Evolutionary conservation across 2,888 invertebrate genomes (phyloP).

Genomic region (Slavum lentiscoides): DNA sequence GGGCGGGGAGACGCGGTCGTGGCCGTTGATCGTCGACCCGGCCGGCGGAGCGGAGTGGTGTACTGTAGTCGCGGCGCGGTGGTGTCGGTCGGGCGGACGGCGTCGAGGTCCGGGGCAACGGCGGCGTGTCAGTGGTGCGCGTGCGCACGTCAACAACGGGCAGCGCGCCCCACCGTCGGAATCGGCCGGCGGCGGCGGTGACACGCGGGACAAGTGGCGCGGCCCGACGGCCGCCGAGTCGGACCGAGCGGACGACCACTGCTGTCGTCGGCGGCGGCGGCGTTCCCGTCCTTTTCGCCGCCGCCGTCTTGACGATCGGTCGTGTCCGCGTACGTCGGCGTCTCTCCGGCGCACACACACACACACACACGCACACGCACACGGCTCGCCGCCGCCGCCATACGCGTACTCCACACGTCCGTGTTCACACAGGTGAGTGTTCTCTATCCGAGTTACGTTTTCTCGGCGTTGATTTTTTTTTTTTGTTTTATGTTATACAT

Average conservation of each 20-base stretch:
- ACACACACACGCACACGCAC: neutral
- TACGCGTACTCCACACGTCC: neutral
- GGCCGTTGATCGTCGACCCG: too few relatives aligned
- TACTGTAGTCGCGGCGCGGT: too few relatives aligned
- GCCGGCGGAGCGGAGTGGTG: too few relatives aligned
- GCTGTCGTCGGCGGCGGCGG: constrained; percentile 38
- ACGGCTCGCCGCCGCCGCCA: neutral
- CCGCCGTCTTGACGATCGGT: constrained; percentile 39
- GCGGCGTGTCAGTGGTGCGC: too few relatives aligned
- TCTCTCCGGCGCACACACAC: neutral
- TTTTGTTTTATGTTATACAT: neutral
- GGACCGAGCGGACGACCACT: constrained; percentile 28
- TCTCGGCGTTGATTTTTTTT: neutral
- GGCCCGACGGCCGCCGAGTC: constrained; percentile 43
- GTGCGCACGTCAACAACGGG: too few relatives aligned
- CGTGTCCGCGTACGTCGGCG: constrained; percentile 24
- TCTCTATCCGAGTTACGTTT: neutral
- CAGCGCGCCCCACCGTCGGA: neutral
- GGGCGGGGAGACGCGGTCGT: too few relatives aligned
- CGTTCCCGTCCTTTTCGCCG: constrained; percentile 45
- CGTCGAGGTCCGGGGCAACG: too few relatives aligned
- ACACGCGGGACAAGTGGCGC: constrained; percentile 43
- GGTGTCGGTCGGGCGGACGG: too few relatives aligned
- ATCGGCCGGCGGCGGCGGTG: neutral
- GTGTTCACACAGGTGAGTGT: constrained; percentile 9